Conservation (phyloP, 2,888 invertebrate genomes). For the Notodonta ziczac region DNA sequence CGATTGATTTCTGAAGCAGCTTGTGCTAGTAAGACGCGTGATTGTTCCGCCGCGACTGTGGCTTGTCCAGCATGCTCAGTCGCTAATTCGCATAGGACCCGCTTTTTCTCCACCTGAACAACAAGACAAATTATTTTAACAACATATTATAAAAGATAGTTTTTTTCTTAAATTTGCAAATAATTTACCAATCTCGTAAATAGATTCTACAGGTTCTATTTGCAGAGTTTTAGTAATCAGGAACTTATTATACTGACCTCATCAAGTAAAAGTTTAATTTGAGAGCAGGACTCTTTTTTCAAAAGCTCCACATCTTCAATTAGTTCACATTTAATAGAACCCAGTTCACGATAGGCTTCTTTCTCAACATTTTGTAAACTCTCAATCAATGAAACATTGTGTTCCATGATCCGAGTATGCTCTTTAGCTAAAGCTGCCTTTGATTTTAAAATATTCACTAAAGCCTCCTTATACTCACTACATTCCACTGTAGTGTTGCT, state of each 20-base stretch:
- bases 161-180: too few species aligned
- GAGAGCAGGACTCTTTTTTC: conserved; percentile 72
- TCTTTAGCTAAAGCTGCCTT: conserved; percentile 77
- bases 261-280: conserved; percentile 70
- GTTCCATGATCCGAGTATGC: conserved; percentile 78
- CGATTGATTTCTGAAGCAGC: conserved; percentile 69
- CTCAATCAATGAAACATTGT: conserved; percentile 76
- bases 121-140: too few species aligned
- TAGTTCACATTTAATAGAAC: conserved; percentile 73
- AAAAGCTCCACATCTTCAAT: conserved; percentile 77
- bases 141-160: too few species aligned
- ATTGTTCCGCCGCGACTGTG: conserved; percentile 69
- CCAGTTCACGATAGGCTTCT: conserved; percentile 77
- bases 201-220: too few species aligned
- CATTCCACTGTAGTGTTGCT: conserved; percentile 70
- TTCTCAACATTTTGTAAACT: conserved; percentile 78
- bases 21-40: conserved; percentile 64
- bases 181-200: too few species aligned
- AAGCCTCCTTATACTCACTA: conserved; percentile 77
- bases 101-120: conserved; percentile 69
- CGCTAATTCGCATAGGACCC: conserved; percentile 64
- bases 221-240: too few species aligned
- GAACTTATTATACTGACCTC: conserved; percentile 59
- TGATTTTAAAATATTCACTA: conserved; percentile 76
- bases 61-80: conserved; percentile 74